A percentile compares a stretch with the other conserved stretches of the same genome.
These are phyloP conservation scores for Pampus argenteus DNA, from an alignment of 2,797 vertebrate genomes.

Conservation along the genomic window DNA sequence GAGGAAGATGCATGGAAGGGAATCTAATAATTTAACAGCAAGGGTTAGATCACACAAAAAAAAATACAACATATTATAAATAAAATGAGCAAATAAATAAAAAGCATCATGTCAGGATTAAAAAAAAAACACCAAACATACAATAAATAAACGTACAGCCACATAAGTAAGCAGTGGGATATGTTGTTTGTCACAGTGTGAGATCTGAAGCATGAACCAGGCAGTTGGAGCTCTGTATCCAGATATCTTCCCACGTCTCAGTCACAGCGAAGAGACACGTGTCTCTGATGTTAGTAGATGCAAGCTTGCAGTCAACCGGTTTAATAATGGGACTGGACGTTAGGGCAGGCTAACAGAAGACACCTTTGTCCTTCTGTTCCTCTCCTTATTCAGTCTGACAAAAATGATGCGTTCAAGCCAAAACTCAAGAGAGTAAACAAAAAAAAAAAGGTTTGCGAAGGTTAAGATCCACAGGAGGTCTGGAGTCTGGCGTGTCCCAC, in stretches of 20 bases:
- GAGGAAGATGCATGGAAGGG: not conserved
- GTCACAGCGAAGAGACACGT: not conserved
- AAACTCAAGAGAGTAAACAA: not conserved
- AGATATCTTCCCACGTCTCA: not conserved
- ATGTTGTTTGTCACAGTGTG: not conserved
- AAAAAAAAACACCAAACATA: not conserved
- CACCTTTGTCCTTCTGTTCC: not conserved
- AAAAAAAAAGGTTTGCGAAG: not conserved
- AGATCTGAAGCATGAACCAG: not conserved
- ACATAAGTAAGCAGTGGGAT: not conserved
- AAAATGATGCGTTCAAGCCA: not conserved
- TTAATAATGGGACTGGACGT: not conserved
- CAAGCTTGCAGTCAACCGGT: not conserved
- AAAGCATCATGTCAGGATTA: not conserved
- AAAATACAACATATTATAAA: not conserved
- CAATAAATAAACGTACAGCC: not conserved
- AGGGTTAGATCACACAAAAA: not conserved
- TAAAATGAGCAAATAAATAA: not conserved
- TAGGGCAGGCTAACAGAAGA: conserved; percentile 1
- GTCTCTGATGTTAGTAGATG: not conserved
- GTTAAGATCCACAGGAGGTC: not conserved
- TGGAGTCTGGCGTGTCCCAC: not conserved
- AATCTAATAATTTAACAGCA: not conserved
- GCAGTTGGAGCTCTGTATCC: not conserved
- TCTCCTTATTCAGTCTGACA: not conserved